A percentile compares a stretch with the other conserved stretches of the same genome.
These are phyloP conservation scores for Osmerus mordax DNA, from an alignment of 2,113 vertebrate species.

Conservation along the genomic window DNA sequence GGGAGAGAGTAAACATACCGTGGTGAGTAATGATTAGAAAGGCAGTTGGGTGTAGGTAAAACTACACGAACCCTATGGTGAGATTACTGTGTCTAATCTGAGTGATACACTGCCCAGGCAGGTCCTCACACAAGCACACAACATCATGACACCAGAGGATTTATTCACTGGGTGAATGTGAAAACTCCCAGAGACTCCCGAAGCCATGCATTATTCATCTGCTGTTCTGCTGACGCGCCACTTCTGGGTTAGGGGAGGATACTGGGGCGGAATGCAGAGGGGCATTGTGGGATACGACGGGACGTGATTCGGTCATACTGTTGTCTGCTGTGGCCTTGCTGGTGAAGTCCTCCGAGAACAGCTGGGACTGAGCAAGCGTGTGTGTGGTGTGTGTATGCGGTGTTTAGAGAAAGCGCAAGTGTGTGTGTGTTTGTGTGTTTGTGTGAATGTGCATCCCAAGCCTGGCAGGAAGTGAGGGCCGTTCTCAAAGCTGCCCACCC, in stretches of 20 bases:
- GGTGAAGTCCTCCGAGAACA: constrained; percentile 19
- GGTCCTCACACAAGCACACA: constrained; percentile 42
- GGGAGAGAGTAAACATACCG: background rate
- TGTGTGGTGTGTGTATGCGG: background rate
- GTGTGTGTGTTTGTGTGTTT: background rate
- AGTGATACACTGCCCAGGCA: constrained; percentile 36
- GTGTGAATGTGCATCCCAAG: too few relatives aligned
- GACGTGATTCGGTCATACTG: constrained; percentile 42
- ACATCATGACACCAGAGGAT: constrained; percentile 50
- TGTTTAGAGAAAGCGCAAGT: too few relatives aligned
- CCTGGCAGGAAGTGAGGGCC: too few relatives aligned
- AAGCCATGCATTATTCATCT: constrained; percentile 58
- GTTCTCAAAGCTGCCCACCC: too few relatives aligned
- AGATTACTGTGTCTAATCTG: constrained; percentile 36
- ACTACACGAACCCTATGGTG: background rate
- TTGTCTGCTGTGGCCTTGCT: constrained; percentile 18
- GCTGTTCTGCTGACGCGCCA: constrained; percentile 54
- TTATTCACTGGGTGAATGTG: constrained; percentile 47
- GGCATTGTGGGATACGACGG: constrained; percentile 48
- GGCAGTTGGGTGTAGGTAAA: constrained; percentile 3
- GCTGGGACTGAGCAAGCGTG: background rate
- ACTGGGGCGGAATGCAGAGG: constrained; percentile 41
- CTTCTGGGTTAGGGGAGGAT: constrained; percentile 45
- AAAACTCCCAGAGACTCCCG: constrained; percentile 32
- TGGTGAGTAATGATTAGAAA: constrained; percentile 16